Base-by-base conservation (phyloP, 2,797 vertebrate species). In the Acrossocheilus wenchowensis region DNA sequence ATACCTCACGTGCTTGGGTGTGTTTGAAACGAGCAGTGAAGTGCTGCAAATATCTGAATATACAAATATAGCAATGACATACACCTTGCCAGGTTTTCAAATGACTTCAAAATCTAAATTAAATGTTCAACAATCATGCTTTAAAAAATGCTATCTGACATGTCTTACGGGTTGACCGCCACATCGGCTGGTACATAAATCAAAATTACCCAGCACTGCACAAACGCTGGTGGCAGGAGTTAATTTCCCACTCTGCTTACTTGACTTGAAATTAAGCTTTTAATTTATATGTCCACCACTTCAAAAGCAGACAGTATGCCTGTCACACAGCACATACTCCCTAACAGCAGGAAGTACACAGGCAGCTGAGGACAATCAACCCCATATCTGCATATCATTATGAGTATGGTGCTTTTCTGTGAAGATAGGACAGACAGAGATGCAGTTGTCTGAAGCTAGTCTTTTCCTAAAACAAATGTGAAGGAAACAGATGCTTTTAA, bases 301-400 rank as follows among this genome's bases (percentile, higher is more conserved):
- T 81, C 10, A 54, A 39, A 72, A 26, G 45, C 83, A 87, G 36
- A 72, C 30, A 87, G 30, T 41, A 69, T 52, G 78, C 12, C 45
- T 85, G 60, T 79, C 64, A 78, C 60, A 82, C 64, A 68, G 48
- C 36, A 60, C 60, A 68, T 17, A 86, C 41, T 50, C 68, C 60
- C 66, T 50, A 79, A 86, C 72, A 84, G 43, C 54, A 83, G 84
- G 45, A 80, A 50, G 73, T 75, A 50, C 74, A 54, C 64, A 39
- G 23, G 39, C 83, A 86, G 77, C 83, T 86, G 77, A 86, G 81
- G 39, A 86, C 72, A 86, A 79, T 89, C 74, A 83, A 75, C 43
- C 12, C 26, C 68, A 77, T 83, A 83, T 82, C 45, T 84, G 43
- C n/a, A 30, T 62, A 72, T 87, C 66, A 87, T 88, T 86, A 86